Percentiles rank a stretch among this genome's conserved stretches.
Evolutionary conservation across 2,888 invertebrate genomes (phyloP).

Genomic region (Cosmopolites sordidus): DNA sequence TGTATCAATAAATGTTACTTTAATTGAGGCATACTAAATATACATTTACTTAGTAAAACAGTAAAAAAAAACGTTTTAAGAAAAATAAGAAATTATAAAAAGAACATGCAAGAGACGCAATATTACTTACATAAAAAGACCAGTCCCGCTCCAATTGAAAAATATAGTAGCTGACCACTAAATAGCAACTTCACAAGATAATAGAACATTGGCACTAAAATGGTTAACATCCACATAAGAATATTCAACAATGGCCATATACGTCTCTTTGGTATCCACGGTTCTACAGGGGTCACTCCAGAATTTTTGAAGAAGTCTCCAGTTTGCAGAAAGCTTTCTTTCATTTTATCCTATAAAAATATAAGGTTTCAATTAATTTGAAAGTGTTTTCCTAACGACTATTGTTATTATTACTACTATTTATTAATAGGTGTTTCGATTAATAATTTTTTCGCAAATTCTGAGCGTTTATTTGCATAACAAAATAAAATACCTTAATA

Average conservation of each 20-base stretch:
- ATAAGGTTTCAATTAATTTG: neutral
- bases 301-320: conserved; percentile 78
- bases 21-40: too few relatives aligned
- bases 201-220: conserved; percentile 68
- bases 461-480: too few relatives aligned
- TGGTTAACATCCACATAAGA: conserved; percentile 63
- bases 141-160: conserved; percentile 65
- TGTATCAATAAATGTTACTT: too few relatives aligned
- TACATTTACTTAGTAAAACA: too few relatives aligned
- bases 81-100: too few relatives aligned
- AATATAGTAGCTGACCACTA: conserved; percentile 68
- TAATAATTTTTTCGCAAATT: too few relatives aligned
- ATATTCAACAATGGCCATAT: conserved; percentile 68
- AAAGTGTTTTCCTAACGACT: neutral
- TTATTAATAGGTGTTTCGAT: too few relatives aligned
- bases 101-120: too few relatives aligned
- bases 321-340: conserved; percentile 67
- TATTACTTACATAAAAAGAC: conserved; percentile 78
- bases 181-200: conserved; percentile 63
- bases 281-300: conserved; percentile 61
- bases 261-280: conserved; percentile 57
- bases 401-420: too few relatives aligned
- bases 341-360: conserved; percentile 62
- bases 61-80: too few relatives aligned
- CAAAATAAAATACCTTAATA: too few relatives aligned